Evolutionary conservation across 2,797 vertebrate genomes (phyloP).

Genomic region (Squalus acanthias): DNA sequence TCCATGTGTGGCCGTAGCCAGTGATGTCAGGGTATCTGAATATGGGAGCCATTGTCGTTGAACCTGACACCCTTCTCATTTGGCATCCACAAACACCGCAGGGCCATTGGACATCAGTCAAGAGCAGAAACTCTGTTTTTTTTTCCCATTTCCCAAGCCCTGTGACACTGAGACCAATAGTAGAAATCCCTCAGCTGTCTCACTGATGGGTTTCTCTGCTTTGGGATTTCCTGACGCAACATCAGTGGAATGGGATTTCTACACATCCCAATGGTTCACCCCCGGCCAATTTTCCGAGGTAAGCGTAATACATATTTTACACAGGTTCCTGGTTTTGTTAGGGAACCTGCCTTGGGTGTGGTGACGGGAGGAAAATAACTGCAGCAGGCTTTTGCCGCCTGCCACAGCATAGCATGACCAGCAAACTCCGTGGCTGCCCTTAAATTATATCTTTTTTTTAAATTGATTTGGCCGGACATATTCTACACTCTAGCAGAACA

Average conservation of each 20-base stretch:
- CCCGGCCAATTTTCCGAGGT: not conserved
- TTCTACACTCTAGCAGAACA: no score
- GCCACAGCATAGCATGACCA: not conserved
- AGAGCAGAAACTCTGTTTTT: not conserved
- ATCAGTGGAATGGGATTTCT: no score
- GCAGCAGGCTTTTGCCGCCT: not conserved
- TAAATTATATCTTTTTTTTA: not conserved
- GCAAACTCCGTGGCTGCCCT: not conserved
- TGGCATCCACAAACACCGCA: not conserved
- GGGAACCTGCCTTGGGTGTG: not conserved
- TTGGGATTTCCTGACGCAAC: no score
- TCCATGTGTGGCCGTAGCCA: not conserved
- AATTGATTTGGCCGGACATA: no score
- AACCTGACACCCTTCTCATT: not conserved
- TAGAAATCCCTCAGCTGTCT: not conserved
- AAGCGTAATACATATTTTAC: not conserved
- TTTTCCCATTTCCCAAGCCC: not conserved
- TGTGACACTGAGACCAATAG: not conserved
- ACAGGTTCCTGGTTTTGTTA: not conserved
- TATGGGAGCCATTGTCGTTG: not conserved
- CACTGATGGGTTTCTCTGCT: no score
- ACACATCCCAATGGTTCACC: not conserved
- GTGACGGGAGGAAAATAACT: not conserved
- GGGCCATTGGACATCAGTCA: not conserved
- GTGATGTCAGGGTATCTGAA: not conserved